Conservation (phyloP, 2,797 vertebrate genomes). For the Sebastes itinus region DNA sequence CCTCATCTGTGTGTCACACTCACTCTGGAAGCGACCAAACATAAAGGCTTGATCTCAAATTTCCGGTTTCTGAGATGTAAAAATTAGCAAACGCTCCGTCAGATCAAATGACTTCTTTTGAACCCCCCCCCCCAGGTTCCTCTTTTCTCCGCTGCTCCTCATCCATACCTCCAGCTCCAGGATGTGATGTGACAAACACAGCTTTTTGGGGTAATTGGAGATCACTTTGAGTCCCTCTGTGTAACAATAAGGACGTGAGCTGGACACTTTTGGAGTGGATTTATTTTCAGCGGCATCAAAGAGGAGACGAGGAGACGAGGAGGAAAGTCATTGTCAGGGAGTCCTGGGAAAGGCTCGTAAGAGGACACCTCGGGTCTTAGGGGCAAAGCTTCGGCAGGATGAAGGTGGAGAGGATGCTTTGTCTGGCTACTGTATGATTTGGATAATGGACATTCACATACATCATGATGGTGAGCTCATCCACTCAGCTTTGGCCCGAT, state of each 20-base stretch:
- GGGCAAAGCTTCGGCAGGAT: constrained; percentile 67
- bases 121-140: constrained; percentile 51
- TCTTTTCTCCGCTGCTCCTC: constrained; percentile 22
- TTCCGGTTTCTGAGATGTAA: constrained; percentile 78
- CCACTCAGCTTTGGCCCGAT: constrained; percentile 24
- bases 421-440: constrained; percentile 62
- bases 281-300: constrained; percentile 68
- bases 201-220: constrained; percentile 73
- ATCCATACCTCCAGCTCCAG: background rate
- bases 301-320: constrained; percentile 39
- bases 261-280: constrained; percentile 62
- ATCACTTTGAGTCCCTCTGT: constrained; percentile 50
- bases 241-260: constrained; percentile 56
- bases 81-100: constrained; percentile 74
- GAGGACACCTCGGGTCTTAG: constrained; percentile 65
- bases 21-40: constrained; percentile 58
- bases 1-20: constrained; percentile 54
- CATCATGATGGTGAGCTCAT: constrained; percentile 70
- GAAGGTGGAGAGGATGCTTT: constrained; percentile 69
- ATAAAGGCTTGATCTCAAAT: constrained; percentile 77
- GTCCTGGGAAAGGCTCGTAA: constrained; percentile 75
- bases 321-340: constrained; percentile 64
- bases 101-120: constrained; percentile 65
- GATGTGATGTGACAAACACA: constrained; percentile 63
- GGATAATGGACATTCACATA: constrained; percentile 65